A percentile compares a stretch with the other conserved stretches of the same genome.
phyloP scores from a whole-genome alignment of 1,140 invertebrate species.

The Anthonomus grandis region DNA sequence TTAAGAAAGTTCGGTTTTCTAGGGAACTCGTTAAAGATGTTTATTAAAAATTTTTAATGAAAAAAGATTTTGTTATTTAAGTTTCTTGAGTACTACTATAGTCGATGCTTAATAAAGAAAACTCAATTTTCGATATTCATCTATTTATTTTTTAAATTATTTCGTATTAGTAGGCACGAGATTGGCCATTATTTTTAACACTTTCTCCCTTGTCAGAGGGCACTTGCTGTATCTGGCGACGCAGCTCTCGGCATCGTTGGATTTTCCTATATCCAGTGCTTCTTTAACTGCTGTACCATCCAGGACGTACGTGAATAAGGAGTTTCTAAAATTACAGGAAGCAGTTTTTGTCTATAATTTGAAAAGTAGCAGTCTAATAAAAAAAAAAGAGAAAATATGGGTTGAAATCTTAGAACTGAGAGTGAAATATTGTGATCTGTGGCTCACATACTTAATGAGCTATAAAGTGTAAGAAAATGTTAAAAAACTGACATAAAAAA shows the following conservation, averaged over 20 bases:
- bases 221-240: slow-evolving; percentile 58
- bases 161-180: slow-evolving; percentile 53
- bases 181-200: slow-evolving; percentile 59
- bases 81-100: too few species aligned
- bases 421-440: too few species aligned
- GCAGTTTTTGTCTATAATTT: neutral
- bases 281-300: slow-evolving; percentile 74
- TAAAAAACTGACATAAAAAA: too few species aligned
- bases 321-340: slow-evolving; percentile 56
- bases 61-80: too few species aligned
- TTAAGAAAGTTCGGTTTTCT: too few species aligned
- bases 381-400: neutral
- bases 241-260: slow-evolving; percentile 57
- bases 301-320: slow-evolving; percentile 65
- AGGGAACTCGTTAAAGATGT: too few species aligned
- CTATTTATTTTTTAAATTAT: neutral
- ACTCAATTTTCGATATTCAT: too few species aligned
- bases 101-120: too few species aligned
- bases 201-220: slow-evolving; percentile 61
- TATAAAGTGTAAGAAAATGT: too few species aligned
- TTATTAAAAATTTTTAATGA: too few species aligned
- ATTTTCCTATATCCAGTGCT: slow-evolving; percentile 65
- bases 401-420: neutral
- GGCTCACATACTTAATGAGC: too few species aligned
- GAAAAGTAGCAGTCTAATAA: slow-evolving; percentile 1